Conservation (phyloP, 2,888 invertebrate species). For the Pantelozetes paolii region DNA sequence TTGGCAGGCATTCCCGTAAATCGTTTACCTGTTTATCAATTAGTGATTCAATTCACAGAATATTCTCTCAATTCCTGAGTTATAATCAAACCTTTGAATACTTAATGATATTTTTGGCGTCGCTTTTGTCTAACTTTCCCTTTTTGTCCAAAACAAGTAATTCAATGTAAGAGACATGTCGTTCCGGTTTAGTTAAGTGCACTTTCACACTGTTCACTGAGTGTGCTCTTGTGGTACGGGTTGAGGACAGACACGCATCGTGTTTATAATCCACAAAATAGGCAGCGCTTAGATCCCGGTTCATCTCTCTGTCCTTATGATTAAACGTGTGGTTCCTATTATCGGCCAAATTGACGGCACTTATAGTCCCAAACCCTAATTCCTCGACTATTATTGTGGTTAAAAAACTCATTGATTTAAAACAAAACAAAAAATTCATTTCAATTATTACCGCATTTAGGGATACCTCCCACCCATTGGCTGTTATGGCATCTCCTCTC, state of each 20-base stretch:
- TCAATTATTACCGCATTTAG: neutral
- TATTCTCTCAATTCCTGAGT: neutral
- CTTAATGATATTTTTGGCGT: no score
- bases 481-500: neutral
- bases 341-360: slow-evolving; percentile 13
- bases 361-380: neutral
- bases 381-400: neutral
- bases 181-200: neutral
- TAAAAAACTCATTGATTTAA: neutral
- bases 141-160: neutral
- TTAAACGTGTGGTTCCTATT: neutral
- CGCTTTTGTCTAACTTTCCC: no score
- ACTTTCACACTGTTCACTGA: neutral
- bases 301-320: neutral
- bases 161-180: slow-evolving; percentile 8
- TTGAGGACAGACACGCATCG: neutral
- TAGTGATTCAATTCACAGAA: neutral
- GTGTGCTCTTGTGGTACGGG: neutral
- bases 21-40: neutral
- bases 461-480: neutral
- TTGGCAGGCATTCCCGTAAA: neutral
- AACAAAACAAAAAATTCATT: neutral
- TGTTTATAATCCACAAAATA: neutral
- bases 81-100: neutral
- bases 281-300: neutral